Percentiles rank a stretch among this genome's conserved stretches.
phyloP scores from a whole-genome alignment of 2,888 invertebrate genomes.

The Notodonta dromedarius region DNA sequence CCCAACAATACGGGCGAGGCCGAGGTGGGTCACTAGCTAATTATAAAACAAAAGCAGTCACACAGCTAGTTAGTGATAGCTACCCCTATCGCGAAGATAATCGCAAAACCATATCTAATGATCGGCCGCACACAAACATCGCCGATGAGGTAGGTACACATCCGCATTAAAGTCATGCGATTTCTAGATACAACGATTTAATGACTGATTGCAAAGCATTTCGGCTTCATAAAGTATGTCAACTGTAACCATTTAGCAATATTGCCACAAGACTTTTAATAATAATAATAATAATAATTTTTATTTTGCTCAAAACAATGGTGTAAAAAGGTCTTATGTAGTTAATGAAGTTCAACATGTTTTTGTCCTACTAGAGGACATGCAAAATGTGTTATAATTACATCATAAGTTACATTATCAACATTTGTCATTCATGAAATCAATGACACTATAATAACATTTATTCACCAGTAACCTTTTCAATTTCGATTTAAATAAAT shows the following conservation, averaged over 20 bases:
- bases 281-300: too few relatives aligned
- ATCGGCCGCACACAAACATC: slow-evolving; percentile 27
- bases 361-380: too few relatives aligned
- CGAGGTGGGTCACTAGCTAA: neutral
- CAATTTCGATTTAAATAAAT: too few relatives aligned
- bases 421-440: too few relatives aligned
- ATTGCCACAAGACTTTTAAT: too few relatives aligned
- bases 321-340: too few relatives aligned
- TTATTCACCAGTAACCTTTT: too few relatives aligned
- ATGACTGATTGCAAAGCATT: slow-evolving; percentile 22
- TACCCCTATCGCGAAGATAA: neutral
- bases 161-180: slow-evolving; percentile 25
- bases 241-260: neutral
- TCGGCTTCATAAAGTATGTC: slow-evolving; percentile 8
- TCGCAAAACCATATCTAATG: slow-evolving; percentile 14
- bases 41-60: slow-evolving; percentile 4
- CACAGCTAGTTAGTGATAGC: neutral
- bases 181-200: slow-evolving; percentile 17
- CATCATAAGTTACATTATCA: too few relatives aligned
- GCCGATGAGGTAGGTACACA: slow-evolving; percentile 16
- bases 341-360: too few relatives aligned
- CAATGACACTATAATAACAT: too few relatives aligned
- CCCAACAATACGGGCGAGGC: neutral
- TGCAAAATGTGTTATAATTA: too few relatives aligned
- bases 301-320: too few relatives aligned